A percentile compares a stretch with the other conserved stretches of the same genome.
Conservation (phyloP, 64 coral and sea anemone genomes). For the Stylophora pistillata region DNA sequence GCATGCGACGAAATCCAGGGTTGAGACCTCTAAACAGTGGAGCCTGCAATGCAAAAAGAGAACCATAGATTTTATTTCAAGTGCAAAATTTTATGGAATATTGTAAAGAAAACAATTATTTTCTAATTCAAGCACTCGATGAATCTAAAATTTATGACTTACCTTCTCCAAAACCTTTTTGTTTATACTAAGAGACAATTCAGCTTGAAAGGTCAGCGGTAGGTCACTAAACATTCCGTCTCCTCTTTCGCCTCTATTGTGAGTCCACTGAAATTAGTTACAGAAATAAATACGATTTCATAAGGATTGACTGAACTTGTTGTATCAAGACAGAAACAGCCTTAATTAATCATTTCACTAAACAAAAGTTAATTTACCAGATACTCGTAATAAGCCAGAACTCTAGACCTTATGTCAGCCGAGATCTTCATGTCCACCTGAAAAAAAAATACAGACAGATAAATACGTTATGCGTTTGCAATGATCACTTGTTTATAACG, state of each 20-base stretch:
- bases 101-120: too few relatives aligned
- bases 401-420: conserved; percentile 50
- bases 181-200: conserved; percentile 80
- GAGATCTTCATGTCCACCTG: conserved; percentile 67
- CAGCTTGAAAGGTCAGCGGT: conserved; percentile 79
- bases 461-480: not conserved
- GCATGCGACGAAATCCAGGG: conserved; percentile 82
- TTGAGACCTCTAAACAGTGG: conserved; percentile 70
- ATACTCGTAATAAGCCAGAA: conserved; percentile 85
- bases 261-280: conserved; percentile 51
- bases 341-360: too few relatives aligned
- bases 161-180: conserved; percentile 84
- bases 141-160: not conserved
- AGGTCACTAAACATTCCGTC: conserved; percentile 81
- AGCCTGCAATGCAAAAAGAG: conserved; percentile 37
- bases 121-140: not conserved
- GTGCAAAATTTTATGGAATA: not conserved
- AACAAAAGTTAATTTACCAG: conserved; percentile 49
- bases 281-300: not conserved
- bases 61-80: not conserved
- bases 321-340: too few relatives aligned
- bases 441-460: not conserved
- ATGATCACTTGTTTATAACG: not conserved
- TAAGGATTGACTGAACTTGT: too few relatives aligned
- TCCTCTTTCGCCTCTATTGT: conserved; percentile 62